Evolutionary conservation across 2,113 vertebrate species (phyloP).

Genomic region (Opisthocomus hoazin): DNA sequence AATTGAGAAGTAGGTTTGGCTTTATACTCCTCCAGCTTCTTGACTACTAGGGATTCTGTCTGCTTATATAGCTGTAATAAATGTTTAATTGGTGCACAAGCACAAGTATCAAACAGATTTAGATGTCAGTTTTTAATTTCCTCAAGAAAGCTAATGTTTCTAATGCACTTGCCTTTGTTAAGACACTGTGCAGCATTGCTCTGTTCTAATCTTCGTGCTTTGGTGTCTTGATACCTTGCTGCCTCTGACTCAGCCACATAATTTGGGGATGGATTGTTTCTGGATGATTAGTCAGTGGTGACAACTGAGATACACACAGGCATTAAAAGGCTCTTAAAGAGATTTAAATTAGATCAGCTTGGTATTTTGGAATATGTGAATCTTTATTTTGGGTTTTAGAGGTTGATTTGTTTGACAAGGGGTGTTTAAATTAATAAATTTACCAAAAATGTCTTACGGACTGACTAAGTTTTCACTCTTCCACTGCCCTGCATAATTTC

Average conservation of each 20-base stretch:
- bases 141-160: neutral
- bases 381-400: neutral
- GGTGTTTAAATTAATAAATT: neutral
- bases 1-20: neutral
- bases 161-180: neutral
- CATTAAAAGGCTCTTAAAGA: neutral
- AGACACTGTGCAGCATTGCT: neutral
- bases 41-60: neutral
- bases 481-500: neutral
- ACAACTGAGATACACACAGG: neutral
- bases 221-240: neutral
- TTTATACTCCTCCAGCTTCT: neutral
- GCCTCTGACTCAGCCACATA: neutral
- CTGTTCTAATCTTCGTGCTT: neutral
- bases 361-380: neutral
- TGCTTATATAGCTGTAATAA: neutral
- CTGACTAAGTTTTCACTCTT: neutral
- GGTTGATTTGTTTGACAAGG: neutral
- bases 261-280: neutral
- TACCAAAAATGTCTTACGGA: neutral
- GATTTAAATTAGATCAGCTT: neutral
- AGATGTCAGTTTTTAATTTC: neutral
- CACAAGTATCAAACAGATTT: neutral
- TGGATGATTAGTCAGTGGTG: neutral
- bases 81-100: neutral